Conservation (phyloP, 2,797 vertebrate genomes). For the Ceryle rudis region DNA sequence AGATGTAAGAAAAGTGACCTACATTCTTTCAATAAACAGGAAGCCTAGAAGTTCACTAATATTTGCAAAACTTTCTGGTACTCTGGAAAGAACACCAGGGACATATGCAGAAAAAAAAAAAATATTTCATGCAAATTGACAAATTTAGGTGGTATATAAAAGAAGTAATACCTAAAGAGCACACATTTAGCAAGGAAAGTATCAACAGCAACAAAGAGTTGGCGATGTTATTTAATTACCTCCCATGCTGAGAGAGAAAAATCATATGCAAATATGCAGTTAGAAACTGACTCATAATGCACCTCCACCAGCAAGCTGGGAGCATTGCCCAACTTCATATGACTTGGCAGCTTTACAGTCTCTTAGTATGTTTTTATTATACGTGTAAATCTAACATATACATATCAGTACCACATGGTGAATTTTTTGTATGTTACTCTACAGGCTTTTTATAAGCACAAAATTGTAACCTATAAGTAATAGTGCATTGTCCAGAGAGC, state of each 20-base stretch:
- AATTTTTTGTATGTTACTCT: background rate
- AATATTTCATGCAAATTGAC: accelerated
- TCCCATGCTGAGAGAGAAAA: background rate
- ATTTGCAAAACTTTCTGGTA: background rate
- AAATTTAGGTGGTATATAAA: background rate
- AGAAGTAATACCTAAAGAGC: background rate
- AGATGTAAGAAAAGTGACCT: background rate
- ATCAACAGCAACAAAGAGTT: background rate
- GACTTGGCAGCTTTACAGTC: background rate
- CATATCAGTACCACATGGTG: background rate
- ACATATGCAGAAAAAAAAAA: background rate
- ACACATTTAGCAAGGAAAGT: background rate
- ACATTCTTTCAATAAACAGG: background rate
- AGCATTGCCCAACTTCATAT: background rate
- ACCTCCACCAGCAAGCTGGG: background rate
- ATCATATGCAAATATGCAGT: background rate
- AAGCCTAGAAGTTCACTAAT: background rate
- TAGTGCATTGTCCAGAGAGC: accelerated
- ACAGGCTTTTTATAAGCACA: background rate
- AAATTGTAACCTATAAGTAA: background rate
- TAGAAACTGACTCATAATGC: background rate
- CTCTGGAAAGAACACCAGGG: background rate
- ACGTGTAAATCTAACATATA: background rate
- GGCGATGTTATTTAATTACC: background rate
- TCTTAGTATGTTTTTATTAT: background rate